phyloP scores from a whole-genome alignment of 2,797 vertebrate genomes.

The Dipus sagitta region DNA sequence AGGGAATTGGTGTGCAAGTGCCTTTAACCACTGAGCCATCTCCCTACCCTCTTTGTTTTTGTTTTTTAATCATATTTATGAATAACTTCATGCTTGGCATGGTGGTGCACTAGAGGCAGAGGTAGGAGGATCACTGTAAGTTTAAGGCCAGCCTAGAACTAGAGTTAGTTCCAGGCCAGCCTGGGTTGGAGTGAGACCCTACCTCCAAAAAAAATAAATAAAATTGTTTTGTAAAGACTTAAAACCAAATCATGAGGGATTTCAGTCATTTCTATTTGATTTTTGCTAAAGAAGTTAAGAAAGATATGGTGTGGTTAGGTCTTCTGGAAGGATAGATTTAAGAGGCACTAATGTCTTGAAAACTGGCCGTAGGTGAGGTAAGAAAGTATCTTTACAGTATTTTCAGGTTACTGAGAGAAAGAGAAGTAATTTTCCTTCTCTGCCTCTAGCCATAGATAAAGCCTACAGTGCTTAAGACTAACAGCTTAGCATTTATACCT shows the following conservation, averaged over 20 bases:
- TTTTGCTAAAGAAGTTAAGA: slow-evolving; percentile 22
- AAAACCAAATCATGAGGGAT: not conserved
- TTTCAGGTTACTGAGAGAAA: slow-evolving; percentile 8
- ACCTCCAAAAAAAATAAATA: too few species aligned
- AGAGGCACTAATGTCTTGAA: not conserved
- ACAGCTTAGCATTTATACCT: not conserved
- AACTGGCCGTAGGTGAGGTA: not conserved
- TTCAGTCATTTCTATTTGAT: not conserved
- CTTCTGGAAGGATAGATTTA: not conserved
- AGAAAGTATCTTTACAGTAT: not conserved
- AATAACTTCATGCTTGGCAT: not conserved
- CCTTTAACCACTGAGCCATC: too few species aligned
- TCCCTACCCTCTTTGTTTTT: too few species aligned
- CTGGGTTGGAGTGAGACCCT: too few species aligned
- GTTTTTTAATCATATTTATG: not conserved
- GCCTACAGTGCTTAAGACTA: not conserved
- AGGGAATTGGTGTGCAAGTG: too few species aligned
- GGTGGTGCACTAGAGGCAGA: too few species aligned
- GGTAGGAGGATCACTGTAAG: too few species aligned
- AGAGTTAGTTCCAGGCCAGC: too few species aligned
- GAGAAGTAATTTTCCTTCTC: not conserved
- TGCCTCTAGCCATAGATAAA: not conserved
- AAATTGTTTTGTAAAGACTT: not conserved
- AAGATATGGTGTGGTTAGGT: not conserved
- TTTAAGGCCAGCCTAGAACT: too few species aligned